Evolutionary conservation across 2,888 invertebrate genomes (phyloP).

Genomic region (Luffia ferchaultella): DNA sequence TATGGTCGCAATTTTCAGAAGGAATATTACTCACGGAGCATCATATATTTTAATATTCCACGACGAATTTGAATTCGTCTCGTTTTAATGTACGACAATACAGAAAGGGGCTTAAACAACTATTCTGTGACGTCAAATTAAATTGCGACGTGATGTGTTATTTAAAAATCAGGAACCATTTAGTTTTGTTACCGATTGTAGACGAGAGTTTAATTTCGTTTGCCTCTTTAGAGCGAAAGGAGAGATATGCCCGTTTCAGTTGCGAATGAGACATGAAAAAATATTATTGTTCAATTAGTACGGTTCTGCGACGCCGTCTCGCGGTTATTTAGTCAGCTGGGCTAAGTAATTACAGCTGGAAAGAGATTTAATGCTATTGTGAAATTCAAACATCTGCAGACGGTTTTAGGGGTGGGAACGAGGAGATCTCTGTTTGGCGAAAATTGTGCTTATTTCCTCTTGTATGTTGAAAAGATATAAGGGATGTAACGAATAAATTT

Average conservation of each 20-base stretch:
- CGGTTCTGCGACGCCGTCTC: slow-evolving; percentile 23
- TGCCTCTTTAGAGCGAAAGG: no score
- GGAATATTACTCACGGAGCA: slow-evolving; percentile 43
- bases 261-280: slow-evolving; percentile 24
- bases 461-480: no score
- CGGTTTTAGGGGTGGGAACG: no score
- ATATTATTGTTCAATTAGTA: slow-evolving; percentile 52
- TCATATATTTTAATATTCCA: slow-evolving; percentile 55
- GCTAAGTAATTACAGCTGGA: slow-evolving; percentile 31
- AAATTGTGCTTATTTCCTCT: no score
- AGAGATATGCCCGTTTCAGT: neutral
- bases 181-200: no score
- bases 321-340: slow-evolving; percentile 39
- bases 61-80: slow-evolving; percentile 53
- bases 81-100: slow-evolving; percentile 3
- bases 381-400: neutral
- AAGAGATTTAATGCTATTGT: slow-evolving; percentile 22
- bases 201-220: no score
- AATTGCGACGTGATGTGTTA: neutral
- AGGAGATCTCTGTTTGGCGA: no score
- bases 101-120: neutral
- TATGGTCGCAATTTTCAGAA: slow-evolving; percentile 52
- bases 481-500: no score
- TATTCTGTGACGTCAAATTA: neutral
- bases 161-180: no score